These are phyloP conservation scores for Agapornis canus DNA, from an alignment of 2,797 vertebrate species.

Conservation along the genomic window DNA sequence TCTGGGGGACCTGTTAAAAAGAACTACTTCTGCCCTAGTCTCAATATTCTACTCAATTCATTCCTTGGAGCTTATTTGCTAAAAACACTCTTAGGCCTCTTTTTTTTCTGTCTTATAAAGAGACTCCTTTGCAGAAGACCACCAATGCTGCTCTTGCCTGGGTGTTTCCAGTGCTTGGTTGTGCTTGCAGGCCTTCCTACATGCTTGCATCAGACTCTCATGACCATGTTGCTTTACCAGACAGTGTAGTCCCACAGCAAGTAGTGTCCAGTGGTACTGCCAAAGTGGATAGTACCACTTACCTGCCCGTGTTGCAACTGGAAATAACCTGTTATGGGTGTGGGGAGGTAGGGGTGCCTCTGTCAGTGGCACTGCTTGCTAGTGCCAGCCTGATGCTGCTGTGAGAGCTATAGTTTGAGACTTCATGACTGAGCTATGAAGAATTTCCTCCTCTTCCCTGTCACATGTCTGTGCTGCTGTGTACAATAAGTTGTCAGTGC, in stretches of 20 bases:
- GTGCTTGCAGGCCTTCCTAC: background rate
- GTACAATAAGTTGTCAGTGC: background rate
- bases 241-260: background rate
- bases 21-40: background rate
- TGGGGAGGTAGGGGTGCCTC: background rate
- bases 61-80: background rate
- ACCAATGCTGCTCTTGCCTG: background rate
- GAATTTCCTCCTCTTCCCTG: background rate
- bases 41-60: accelerated
- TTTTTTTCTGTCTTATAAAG: background rate
- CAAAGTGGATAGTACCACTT: background rate
- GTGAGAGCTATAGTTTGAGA: background rate
- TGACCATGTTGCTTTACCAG: background rate
- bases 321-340: background rate
- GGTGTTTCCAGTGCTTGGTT: background rate
- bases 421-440: background rate
- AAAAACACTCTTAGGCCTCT: background rate
- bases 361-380: background rate
- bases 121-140: background rate
- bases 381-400: background rate
- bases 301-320: background rate
- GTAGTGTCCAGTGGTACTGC: background rate
- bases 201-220: background rate
- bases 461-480: background rate
- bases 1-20: background rate